A percentile compares a stretch with the other conserved stretches of the same genome.
These are phyloP conservation scores for Alloplasta piceator DNA, from an alignment of 2,888 invertebrate genomes.

Conservation along the genomic window DNA sequence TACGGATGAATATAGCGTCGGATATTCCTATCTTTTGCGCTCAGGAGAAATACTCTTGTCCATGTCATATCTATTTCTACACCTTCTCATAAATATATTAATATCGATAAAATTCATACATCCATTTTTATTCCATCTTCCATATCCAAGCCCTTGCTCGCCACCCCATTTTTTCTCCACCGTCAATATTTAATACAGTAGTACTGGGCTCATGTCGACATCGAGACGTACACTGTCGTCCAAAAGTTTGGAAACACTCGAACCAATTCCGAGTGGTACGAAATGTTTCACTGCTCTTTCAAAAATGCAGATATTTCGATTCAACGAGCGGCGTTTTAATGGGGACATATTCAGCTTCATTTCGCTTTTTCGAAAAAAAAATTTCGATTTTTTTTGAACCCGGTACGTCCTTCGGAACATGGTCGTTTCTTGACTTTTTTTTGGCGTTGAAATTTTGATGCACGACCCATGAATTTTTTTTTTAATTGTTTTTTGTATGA, in stretches of 20 bases:
- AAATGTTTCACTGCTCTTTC: too few relatives aligned
- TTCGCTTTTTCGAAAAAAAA: too few relatives aligned
- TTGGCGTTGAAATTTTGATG: too few relatives aligned
- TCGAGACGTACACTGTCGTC: neutral
- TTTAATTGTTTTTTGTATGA: too few relatives aligned
- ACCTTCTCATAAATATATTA: conserved; percentile 40
- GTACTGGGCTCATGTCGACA: neutral
- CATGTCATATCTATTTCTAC: neutral
- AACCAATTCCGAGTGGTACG: too few relatives aligned
- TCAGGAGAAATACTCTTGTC: conserved; percentile 35
- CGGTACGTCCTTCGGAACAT: too few relatives aligned
- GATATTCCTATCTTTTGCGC: conserved; percentile 30
- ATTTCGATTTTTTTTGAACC: too few relatives aligned
- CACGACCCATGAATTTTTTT: too few relatives aligned
- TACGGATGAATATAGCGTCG: too few relatives aligned
- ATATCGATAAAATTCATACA: conserved; percentile 5
- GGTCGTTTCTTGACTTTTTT: too few relatives aligned
- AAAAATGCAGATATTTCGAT: neutral
- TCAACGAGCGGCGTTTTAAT: conserved; percentile 14
- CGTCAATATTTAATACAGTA: conserved; percentile 35
- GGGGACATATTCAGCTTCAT: too few relatives aligned
- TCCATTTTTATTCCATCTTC: conserved; percentile 19
- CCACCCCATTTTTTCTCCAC: neutral
- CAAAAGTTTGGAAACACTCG: too few relatives aligned
- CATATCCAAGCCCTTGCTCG: conserved; percentile 1